Evolutionary conservation across 2,888 invertebrate genomes (phyloP).

Genomic region (Thelaira solivaga): DNA sequence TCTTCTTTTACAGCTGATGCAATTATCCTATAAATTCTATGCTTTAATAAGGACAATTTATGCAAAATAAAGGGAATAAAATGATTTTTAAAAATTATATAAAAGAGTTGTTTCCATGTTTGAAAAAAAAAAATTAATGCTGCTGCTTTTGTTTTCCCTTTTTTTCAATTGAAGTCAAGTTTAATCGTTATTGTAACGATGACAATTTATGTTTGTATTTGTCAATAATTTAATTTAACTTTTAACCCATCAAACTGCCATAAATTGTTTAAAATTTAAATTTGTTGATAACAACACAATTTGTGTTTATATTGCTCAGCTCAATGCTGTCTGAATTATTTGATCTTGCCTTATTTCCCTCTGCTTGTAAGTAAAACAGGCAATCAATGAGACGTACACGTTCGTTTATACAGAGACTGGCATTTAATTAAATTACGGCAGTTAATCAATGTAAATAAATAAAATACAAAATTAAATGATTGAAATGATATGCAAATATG

Average conservation of each 20-base stretch:
- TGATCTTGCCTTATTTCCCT: too few relatives aligned
- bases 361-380: neutral
- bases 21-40: constrained; percentile 74
- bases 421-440: constrained; percentile 58
- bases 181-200: neutral
- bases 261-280: constrained; percentile 44
- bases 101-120: too few relatives aligned
- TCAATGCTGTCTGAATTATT: too few relatives aligned
- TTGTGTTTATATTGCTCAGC: neutral
- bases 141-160: too few relatives aligned
- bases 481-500: constrained; percentile 7
- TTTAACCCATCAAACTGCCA: constrained; percentile 46
- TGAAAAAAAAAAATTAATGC: too few relatives aligned
- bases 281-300: constrained; percentile 47
- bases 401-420: neutral
- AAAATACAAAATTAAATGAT: constrained; percentile 26
- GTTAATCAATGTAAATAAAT: constrained; percentile 56
- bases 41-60: constrained; percentile 74
- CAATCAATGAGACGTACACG: neutral
- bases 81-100: neutral
- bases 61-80: constrained; percentile 38
- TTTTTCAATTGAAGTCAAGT: neutral
- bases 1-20: constrained; percentile 68
- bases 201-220: constrained; percentile 12
- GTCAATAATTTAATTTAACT: constrained; percentile 40